Base-by-base conservation (phyloP, 64 coral and sea anemone species). In the Actinia tenebrosa region DNA sequence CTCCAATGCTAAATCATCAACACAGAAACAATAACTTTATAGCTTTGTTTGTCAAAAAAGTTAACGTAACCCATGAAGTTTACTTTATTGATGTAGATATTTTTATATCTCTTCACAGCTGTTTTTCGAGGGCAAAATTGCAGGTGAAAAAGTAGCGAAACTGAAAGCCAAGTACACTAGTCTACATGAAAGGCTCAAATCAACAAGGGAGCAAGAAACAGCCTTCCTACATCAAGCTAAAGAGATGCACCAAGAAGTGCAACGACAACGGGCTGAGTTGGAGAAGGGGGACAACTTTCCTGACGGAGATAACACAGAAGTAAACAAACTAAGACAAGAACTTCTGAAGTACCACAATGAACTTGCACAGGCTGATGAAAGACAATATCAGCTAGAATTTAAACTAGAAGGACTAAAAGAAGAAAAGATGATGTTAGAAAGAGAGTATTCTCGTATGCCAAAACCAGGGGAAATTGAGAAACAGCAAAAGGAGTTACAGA, bases 221-320 rank as follows among this genome's bases (percentile, higher is more conserved):
- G 56, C 81, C 14, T 71, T 99, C 16, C 78, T 99, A 59, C 90
- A 89, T 42, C 94, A 93, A 60, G 97, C 97, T 56, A 99, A 99
- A 22, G 97, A 99, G 17, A 92, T 99, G 88, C 91, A 99, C 55
- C 97, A 95, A 78, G 97, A 99, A 80, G 97, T 95, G 10, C 97
- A 99, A 46, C 89, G 86, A 69, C 97, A 99, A 61, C 85, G 90
- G 78, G 60, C 83, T 77, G 93, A 99, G 59, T 59, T 99, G 58
- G 97, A 99, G 80, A 99, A 99, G 61, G 97, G 93, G 53, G 97
- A 99, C 43, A 95, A 92, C 77, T 99, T 99, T 91, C 97, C 97
- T 25, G 97, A 95, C 22, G 93, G 93, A 20, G 97, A 99, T 71
- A 90, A 93, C 25, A 99, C 88, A 45, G 97, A 99, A 53, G 97